Evolutionary conservation across 2,888 invertebrate species (phyloP).

Genomic region (Lydus trimaculatus): DNA sequence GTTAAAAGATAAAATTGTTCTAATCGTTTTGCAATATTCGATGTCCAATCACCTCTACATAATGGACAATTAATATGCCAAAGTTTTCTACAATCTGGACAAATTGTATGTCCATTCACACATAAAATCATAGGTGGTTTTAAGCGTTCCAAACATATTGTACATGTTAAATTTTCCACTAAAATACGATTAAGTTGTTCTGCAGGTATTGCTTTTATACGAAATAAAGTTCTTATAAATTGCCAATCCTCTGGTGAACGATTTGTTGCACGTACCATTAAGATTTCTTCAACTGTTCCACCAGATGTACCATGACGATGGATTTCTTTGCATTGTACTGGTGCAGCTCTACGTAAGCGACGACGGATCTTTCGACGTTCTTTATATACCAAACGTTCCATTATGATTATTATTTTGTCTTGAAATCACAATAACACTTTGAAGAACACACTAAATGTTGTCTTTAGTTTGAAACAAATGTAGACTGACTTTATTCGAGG

Average conservation of each 20-base stretch:
- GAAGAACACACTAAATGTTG: no score
- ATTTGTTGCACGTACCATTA: not conserved
- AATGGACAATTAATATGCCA: not conserved
- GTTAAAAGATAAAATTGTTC: not conserved
- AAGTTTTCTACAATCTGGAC: not conserved
- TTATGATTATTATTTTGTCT: no score
- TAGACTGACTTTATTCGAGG: no score
- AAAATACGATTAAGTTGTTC: not conserved
- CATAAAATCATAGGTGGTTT: not conserved
- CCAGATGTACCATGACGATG: no score
- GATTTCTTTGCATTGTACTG: not conserved
- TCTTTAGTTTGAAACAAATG: no score
- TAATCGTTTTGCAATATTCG: not conserved
- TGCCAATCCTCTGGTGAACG: not conserved
- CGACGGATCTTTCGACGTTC: no score
- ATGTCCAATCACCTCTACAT: not conserved
- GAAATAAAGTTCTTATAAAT: not conserved
- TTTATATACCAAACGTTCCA: no score
- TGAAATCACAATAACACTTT: no score
- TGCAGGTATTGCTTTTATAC: not conserved
- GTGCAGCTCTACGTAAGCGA: no score
- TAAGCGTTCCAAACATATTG: not conserved
- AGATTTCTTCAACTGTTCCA: not conserved
- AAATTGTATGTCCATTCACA: not conserved
- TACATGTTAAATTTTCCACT: not conserved